These are phyloP conservation scores for Danio kyathit DNA, from an alignment of 2,797 vertebrate genomes.

Conservation along the genomic window DNA sequence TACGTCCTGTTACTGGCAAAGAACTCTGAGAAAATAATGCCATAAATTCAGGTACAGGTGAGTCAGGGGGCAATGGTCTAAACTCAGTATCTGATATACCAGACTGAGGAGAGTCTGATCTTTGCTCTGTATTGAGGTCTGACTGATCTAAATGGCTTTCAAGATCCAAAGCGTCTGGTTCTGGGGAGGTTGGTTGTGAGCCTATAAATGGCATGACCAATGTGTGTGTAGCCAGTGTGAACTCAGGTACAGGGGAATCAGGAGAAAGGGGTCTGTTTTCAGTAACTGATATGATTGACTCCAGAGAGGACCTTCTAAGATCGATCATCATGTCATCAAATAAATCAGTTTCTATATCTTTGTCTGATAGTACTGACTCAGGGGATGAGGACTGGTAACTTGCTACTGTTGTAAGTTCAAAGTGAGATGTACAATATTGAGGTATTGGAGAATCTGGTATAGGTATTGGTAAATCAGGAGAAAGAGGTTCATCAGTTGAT, in stretches of 20 bases:
- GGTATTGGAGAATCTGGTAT: conserved; percentile 41
- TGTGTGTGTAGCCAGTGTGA: not conserved
- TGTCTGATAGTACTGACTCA: conserved; percentile 49
- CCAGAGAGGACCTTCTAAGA: conserved; percentile 41
- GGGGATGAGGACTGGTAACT: not conserved
- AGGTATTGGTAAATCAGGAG: conserved; percentile 33
- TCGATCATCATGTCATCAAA: not conserved
- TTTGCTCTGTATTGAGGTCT: conserved; percentile 34
- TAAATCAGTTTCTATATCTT: conserved; percentile 27
- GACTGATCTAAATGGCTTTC: conserved; percentile 59
- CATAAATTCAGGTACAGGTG: conserved; percentile 45
- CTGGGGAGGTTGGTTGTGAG: conserved; percentile 59
- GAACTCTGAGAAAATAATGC: conserved; percentile 5
- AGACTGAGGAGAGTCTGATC: conserved; percentile 47
- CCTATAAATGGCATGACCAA: not conserved
- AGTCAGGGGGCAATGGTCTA: conserved; percentile 59
- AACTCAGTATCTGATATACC: not conserved
- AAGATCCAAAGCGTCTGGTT: conserved; percentile 61
- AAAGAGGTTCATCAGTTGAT: conserved; percentile 41
- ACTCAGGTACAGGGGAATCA: conserved; percentile 48
- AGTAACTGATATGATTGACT: conserved; percentile 52
- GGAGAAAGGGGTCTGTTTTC: conserved; percentile 38
- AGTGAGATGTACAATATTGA: no score
- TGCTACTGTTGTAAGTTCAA: no score
- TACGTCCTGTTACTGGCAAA: conserved; percentile 48